Evolutionary conservation across 2,797 vertebrate genomes (phyloP), one percentile per base, ranked within the genome.

Genomic region (Oreochromis grahami): DNA sequence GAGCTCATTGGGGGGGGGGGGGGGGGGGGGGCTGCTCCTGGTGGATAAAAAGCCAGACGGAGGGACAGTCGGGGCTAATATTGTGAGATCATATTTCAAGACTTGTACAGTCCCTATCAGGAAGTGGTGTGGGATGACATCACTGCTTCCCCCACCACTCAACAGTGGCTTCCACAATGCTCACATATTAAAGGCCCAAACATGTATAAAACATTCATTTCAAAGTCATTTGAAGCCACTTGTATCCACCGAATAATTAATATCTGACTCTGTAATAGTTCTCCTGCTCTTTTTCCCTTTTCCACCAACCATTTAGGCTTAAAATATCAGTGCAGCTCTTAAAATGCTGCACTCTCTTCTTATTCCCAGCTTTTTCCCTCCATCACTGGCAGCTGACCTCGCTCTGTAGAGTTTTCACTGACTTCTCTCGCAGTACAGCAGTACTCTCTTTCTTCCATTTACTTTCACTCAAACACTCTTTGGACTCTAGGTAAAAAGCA

Each of bases 311-410:
- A 79, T 77, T 56, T 58, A 68, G 82, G 53, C 78, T 74, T 55
- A 68, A 84, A 89, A 88, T 92, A 80, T 85, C 74, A 65, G 11
- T 21, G 60, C 60, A 84, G 82, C 80, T 90, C 78, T 84, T 81
- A 21, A 80, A 84, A 85, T 48, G 55, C 55, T 50, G 19, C 79
- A 77, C 45, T 82, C 52, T 65, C 51, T 51, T 74, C 41, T 32
- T 63, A 68, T 80, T 56, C 15, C 55, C 43, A 12, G 6, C 8
- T 63, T 38, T 89, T 88, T 86, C 80, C 81, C 74, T 41, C 77
- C 84, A 85, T 80, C 74, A 76, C 21, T 72, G 86, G 78, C 34
- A 26, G 55, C 90, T 93, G 92, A 93, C 91, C 88, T 92, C 76
- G 84, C 84, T 87, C 85, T 48, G 77, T 56, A 41, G 55, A 84